A percentile compares a stretch with the other conserved stretches of the same genome.
These are phyloP conservation scores for Andrena marginata DNA, from an alignment of 2,888 invertebrate species.

Conservation along the genomic window DNA sequence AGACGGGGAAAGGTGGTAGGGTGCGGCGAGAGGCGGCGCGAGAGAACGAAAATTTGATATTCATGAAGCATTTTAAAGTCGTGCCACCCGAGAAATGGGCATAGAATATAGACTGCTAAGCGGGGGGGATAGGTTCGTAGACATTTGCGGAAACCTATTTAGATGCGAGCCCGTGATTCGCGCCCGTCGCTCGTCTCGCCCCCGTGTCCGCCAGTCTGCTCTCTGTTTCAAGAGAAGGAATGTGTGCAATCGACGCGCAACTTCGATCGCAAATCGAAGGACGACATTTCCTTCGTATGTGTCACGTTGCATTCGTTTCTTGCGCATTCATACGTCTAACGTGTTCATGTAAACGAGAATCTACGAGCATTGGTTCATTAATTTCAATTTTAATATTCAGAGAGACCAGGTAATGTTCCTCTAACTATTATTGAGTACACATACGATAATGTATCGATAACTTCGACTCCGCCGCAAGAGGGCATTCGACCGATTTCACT, in stretches of 20 bases:
- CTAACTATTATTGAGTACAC: no score
- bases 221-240: conserved; percentile 1
- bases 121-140: conserved; percentile 63
- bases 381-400: no score
- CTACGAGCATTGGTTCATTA: no score
- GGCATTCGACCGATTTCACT: no score
- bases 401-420: no score
- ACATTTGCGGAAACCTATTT: conserved; percentile 75
- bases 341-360: no score
- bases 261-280: not conserved
- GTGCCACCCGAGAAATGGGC: conserved; percentile 69
- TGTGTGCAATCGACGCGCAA: not conserved
- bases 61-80: conserved; percentile 80
- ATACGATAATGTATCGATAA: no score
- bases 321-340: no score
- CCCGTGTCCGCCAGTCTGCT: not conserved
- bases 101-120: conserved; percentile 68
- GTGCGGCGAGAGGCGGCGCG: conserved; percentile 40
- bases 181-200: conserved; percentile 36
- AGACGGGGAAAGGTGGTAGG: conserved; percentile 34
- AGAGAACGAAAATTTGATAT: conserved; percentile 77
- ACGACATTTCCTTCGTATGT: not conserved
- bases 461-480: no score
- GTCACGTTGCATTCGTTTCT: not conserved
- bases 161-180: conserved; percentile 76